Base-by-base conservation (phyloP, 2,888 invertebrate genomes). In the Hypomecis punctinalis region DNA sequence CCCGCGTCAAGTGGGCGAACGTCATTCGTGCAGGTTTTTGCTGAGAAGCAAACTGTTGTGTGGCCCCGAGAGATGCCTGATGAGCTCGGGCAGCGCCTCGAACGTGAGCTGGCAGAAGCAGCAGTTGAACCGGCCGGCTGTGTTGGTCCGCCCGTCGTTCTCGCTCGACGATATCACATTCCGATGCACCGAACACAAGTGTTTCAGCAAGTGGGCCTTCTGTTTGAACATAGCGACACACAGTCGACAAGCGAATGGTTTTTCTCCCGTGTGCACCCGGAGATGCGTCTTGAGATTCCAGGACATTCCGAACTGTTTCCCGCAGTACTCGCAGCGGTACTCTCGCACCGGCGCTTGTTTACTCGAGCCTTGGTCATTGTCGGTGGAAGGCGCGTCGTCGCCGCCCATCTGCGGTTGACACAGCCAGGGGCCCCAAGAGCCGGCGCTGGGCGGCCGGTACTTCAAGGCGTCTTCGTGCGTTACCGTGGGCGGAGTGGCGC, bases 221-320 rank as follows among this genome's bases (percentile, higher is more conserved):
- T 97, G 97, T 89, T 97, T 97, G 88, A 97, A 97, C 97, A 97
- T 97, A 61, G 97, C 97, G 65, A 97, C 97, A 82, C 97, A 97
- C 52, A 97, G 94, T 76, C 97, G 94, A 93, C 97, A 97, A 74
- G 97, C 97, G 82, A 97, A 97, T 0, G 97, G 97, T 84, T 97
- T 97, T 77, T 97, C 97, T 65, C 97, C 97, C 0, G 97, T 97
- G 81, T 97, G 97, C 33, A 97, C 97, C 81, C 97, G 94, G 63
- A 97, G 93, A 89, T 97, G 97, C 68, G 97, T 97, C 87, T 97
- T 97, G 80, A 97, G 94, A 93, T 97, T 97, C 97, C 97, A 97
- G 65, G 97, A 97, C 97, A 97, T 97, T 66, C 97, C 97, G 79
- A 97, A 97, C 87, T 97, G 97, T 89, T 97, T 97, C 62, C 97